A percentile compares a stretch with the other conserved stretches of the same genome.
phyloP scores from a whole-genome alignment of 53 echinoderm and acorn worm species.

The Zoroaster sp. region DNA sequence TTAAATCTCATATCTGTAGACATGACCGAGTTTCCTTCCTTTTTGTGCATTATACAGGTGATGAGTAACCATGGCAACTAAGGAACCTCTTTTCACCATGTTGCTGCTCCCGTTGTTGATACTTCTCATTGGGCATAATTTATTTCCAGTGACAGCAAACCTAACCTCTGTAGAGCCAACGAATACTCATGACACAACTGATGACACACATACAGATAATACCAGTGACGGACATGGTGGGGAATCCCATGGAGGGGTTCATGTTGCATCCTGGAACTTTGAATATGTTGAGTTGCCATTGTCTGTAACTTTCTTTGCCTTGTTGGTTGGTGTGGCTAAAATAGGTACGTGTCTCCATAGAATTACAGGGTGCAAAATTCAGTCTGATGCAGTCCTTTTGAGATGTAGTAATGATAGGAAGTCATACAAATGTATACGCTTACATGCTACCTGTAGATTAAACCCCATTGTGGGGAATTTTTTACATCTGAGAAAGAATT shows the following conservation, averaged over 20 bases:
- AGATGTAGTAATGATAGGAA: no score
- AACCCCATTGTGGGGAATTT: no score
- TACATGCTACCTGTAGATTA: no score
- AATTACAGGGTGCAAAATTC: background rate
- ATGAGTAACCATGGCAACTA: conserved; percentile 3
- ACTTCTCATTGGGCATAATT: background rate
- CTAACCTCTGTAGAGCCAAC: background rate
- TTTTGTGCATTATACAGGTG: background rate
- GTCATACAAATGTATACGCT: no score
- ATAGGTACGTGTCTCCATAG: conserved; percentile 60
- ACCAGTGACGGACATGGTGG: background rate
- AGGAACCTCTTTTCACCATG: background rate
- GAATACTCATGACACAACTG: background rate
- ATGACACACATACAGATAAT: conserved; percentile 7
- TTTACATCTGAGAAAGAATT: no score
- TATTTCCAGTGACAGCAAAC: background rate
- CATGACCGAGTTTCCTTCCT: no score
- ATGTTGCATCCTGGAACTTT: conserved; percentile 54
- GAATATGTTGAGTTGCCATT: conserved; percentile 63
- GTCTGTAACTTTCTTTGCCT: conserved; percentile 45
- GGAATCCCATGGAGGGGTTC: conserved; percentile 34
- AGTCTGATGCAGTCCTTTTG: no score
- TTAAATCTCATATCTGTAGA: no score
- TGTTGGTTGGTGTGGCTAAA: conserved; percentile 78
- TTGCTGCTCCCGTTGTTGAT: background rate